Percentiles rank a stretch among this genome's conserved stretches.
phyloP scores from a whole-genome alignment of 2,888 invertebrate species.

The Carpatolechia fugitivella region DNA sequence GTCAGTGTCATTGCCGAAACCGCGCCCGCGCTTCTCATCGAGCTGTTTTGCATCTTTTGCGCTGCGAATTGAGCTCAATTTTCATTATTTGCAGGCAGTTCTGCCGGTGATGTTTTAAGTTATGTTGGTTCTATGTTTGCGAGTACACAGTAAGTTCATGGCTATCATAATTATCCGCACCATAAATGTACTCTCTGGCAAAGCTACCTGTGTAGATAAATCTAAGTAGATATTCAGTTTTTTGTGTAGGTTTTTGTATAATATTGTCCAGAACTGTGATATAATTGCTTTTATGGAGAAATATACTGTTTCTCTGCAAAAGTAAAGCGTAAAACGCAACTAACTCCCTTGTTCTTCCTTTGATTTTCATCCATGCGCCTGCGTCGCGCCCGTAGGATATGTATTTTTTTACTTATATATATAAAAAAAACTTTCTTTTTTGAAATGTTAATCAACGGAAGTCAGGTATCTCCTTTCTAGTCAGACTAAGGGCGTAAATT shows the following conservation, averaged over 20 bases:
- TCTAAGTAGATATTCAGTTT: background rate
- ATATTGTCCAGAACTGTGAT: too few species aligned
- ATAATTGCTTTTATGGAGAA: too few species aligned
- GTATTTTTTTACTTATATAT: too few species aligned
- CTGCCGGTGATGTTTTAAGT: conserved; percentile 12
- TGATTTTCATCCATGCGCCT: too few species aligned
- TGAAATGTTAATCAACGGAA: too few species aligned
- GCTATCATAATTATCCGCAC: conserved; percentile 8
- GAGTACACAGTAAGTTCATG: conserved; percentile 13
- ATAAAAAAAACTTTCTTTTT: too few species aligned
- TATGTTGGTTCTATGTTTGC: conserved; percentile 31
- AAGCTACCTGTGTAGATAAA: background rate
- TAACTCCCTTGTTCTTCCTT: too few species aligned
- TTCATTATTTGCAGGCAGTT: conserved; percentile 37
- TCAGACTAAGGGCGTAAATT: too few species aligned
- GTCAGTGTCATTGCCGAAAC: conserved; percentile 80
- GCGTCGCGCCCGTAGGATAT: too few species aligned
- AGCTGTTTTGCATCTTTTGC: conserved; percentile 60
- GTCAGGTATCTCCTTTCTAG: too few species aligned
- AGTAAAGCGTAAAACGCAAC: too few species aligned
- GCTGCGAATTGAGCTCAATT: conserved; percentile 45
- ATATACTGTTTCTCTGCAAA: too few species aligned
- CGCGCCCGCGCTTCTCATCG: conserved; percentile 39
- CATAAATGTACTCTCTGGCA: conserved; percentile 2
- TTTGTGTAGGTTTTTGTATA: background rate